Evolutionary conservation across 2,113 vertebrate species (phyloP).

Genomic region (Pollimyrus isidori): DNA sequence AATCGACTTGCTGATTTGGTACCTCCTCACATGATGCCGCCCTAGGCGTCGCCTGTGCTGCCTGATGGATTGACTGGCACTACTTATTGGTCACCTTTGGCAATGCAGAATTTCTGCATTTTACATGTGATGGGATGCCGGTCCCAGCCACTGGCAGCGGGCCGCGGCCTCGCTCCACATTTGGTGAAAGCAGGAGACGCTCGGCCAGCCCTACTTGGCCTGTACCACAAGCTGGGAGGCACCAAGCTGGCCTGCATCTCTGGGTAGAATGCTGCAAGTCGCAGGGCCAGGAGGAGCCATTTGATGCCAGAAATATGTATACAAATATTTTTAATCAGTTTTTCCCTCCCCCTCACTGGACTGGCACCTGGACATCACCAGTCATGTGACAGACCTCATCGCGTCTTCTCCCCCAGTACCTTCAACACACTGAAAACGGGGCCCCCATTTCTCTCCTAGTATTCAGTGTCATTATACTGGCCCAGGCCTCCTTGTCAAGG

Average conservation of each 20-base stretch:
- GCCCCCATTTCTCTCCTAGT: not conserved
- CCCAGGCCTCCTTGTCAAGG: not conserved
- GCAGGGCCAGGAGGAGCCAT: not conserved
- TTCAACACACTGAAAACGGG: not conserved
- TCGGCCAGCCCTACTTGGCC: not conserved
- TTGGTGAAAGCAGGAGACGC: not conserved
- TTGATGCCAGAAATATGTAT: not conserved
- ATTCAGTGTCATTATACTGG: not conserved
- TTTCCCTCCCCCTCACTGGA: not conserved
- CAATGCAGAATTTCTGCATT: not conserved
- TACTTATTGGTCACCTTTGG: not conserved
- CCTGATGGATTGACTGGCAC: not conserved
- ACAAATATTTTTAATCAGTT: not conserved
- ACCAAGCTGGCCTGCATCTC: not conserved
- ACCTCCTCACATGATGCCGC: not conserved
- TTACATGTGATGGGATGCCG: not conserved
- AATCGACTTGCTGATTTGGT: not conserved
- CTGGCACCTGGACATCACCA: not conserved
- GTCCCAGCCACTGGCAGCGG: not conserved
- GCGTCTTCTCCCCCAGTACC: not conserved
- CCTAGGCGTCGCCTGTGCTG: not conserved
- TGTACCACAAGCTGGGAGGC: not conserved
- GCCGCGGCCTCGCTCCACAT: not conserved
- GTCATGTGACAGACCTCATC: not conserved
- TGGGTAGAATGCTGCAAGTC: not conserved